Conservation (phyloP, 2,797 vertebrate species). For the Peromyscus eremicus region DNA sequence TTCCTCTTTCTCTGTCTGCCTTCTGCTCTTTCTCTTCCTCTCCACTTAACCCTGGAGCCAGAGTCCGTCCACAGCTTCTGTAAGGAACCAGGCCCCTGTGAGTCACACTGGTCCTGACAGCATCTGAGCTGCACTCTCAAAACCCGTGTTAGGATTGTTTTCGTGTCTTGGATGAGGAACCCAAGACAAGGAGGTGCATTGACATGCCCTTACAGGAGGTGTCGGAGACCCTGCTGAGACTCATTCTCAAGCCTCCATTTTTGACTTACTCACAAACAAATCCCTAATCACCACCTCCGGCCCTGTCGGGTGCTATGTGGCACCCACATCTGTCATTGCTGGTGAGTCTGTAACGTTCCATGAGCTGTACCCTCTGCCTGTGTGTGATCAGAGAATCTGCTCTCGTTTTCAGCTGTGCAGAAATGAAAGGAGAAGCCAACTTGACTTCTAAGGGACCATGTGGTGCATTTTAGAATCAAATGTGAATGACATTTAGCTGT, state of each 20-base stretch:
- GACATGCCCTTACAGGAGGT: not conserved
- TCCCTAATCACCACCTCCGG: constrained; percentile 1
- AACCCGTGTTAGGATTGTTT: not conserved
- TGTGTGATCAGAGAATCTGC: constrained; percentile 38
- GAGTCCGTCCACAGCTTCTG: constrained; percentile 20
- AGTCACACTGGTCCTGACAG: constrained; percentile 44
- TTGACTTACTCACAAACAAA: constrained; percentile 28
- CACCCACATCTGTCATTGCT: constrained; percentile 11
- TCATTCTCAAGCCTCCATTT: not conserved
- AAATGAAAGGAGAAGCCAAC: constrained; percentile 42
- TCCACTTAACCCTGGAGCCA: not conserved
- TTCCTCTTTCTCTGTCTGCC: not conserved
- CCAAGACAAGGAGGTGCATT: not conserved
- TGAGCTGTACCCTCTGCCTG: not conserved
- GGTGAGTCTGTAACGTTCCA: not conserved
- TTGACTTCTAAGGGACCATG: not conserved
- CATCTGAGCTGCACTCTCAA: not conserved
- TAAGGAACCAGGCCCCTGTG: constrained; percentile 2
- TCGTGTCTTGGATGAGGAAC: not conserved
- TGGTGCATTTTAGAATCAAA: constrained; percentile 12
- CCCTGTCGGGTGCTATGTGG: not conserved
- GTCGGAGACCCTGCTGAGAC: not conserved
- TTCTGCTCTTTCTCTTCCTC: not conserved
- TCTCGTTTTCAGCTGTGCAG: constrained; percentile 49
- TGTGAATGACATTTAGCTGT: constrained; percentile 2